Evolutionary conservation across 2,888 invertebrate species (phyloP).

Genomic region (Cerastoderma edule): DNA sequence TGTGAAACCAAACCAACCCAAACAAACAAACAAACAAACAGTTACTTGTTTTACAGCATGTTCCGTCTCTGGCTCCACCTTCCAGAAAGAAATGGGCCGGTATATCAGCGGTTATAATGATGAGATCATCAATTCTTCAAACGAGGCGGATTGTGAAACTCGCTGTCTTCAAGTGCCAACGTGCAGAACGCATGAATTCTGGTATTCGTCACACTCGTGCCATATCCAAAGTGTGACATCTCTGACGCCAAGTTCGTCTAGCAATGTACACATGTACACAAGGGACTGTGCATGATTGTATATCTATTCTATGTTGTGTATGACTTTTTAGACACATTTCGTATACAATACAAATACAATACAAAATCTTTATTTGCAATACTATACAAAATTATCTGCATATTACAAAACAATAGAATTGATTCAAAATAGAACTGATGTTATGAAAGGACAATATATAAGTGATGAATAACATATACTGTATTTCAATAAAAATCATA

Average conservation of each 20-base stretch:
- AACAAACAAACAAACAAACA: too few species aligned
- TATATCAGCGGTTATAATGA: not conserved
- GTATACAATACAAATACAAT: too few species aligned
- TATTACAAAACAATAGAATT: too few species aligned
- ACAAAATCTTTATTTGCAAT: too few species aligned
- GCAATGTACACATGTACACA: not conserved
- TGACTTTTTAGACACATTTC: too few species aligned
- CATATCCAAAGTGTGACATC: not conserved
- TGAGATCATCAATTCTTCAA: not conserved
- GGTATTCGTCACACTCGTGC: not conserved
- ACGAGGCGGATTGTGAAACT: not conserved
- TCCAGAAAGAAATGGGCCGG: not conserved
- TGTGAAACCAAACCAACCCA: too few species aligned
- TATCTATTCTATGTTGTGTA: too few species aligned
- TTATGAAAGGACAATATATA: too few species aligned
- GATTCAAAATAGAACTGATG: too few species aligned
- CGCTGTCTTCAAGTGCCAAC: not conserved
- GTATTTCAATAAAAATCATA: too few species aligned
- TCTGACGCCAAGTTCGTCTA: not conserved
- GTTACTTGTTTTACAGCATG: not conserved
- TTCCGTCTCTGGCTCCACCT: not conserved
- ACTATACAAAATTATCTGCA: too few species aligned
- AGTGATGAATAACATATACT: too few species aligned
- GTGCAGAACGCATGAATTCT: not conserved
- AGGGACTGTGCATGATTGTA: conserved; percentile 3